Evolutionary conservation across 2,888 invertebrate species (phyloP).

Genomic region (Melinaea menophilus): DNA sequence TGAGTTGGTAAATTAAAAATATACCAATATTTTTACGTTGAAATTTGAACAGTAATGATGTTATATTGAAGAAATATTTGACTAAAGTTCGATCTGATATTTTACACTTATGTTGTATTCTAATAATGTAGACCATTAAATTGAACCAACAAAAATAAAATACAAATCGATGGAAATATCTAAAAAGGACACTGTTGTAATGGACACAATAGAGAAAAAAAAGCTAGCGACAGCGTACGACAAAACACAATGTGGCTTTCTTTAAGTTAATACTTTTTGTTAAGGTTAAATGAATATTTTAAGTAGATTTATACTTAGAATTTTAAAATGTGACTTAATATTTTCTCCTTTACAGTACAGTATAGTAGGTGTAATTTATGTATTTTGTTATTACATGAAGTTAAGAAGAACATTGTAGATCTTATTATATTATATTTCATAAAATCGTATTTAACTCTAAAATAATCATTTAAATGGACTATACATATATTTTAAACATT

Average conservation of each 20-base stretch:
- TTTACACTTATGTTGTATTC: no score
- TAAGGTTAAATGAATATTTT: slow-evolving; percentile 25
- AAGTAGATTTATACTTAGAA: slow-evolving; percentile 9
- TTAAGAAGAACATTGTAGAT: no score
- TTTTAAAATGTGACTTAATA: not conserved
- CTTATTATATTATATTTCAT: no score
- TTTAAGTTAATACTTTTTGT: slow-evolving; percentile 37
- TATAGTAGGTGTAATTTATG: not conserved
- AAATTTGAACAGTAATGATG: no score
- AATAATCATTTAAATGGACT: no score
- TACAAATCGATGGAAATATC: slow-evolving; percentile 60
- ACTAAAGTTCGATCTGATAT: no score
- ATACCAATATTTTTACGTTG: no score
- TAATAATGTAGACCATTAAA: not conserved
- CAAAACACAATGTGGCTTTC: slow-evolving; percentile 43
- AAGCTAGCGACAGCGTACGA: slow-evolving; percentile 59
- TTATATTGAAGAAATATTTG: no score
- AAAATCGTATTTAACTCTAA: no score
- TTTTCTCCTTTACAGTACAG: not conserved
- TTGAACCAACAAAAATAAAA: slow-evolving; percentile 46
- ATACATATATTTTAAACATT: no score
- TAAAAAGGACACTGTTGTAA: slow-evolving; percentile 62
- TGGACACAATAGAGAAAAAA: slow-evolving; percentile 63
- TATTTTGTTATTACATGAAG: no score
- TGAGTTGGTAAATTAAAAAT: no score